These are phyloP conservation scores for Hirtodrosophila trivittata DNA, from an alignment of 2,888 invertebrate species.

Conservation along the genomic window DNA sequence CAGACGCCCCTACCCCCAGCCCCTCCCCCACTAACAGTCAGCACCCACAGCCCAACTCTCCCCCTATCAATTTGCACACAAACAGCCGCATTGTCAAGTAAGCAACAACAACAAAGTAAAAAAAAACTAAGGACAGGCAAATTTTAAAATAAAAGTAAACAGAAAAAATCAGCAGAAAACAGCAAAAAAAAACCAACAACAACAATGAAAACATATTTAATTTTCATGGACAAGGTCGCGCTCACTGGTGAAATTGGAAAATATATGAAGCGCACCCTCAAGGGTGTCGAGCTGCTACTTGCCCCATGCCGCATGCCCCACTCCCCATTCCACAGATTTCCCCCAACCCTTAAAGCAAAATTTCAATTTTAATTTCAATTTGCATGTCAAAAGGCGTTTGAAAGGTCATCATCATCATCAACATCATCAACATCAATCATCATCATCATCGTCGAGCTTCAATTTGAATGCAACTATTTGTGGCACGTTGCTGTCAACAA, in stretches of 20 bases:
- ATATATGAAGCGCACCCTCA: constrained; percentile 1
- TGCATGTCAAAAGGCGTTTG: constrained; percentile 44
- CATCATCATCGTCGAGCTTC: constrained; percentile 1
- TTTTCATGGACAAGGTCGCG: constrained; percentile 60
- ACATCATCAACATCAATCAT: background rate
- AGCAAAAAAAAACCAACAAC: constrained; percentile 6
- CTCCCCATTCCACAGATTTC: background rate
- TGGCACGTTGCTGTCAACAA: no score
- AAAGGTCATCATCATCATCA: constrained; percentile 34
- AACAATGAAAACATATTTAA: constrained; percentile 23
- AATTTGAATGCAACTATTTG: constrained; percentile 35
- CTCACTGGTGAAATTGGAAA: constrained; percentile 35
- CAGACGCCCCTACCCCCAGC: no score
- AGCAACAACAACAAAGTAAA: background rate
- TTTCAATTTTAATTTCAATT: constrained; percentile 52
- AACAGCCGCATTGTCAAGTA: constrained; percentile 39
- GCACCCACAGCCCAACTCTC: background rate
- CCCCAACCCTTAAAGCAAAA: background rate
- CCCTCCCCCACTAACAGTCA: no score
- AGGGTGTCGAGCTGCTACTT: no score
- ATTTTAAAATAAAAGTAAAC: constrained; percentile 11
- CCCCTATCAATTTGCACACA: constrained; percentile 22
- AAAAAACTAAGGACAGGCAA: constrained; percentile 20
- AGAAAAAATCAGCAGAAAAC: constrained; percentile 26
- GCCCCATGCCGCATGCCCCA: no score